Evolutionary conservation across 1,140 invertebrate genomes (phyloP), one percentile per base, ranked within the genome.

Genomic region (Orchestia grillus): DNA sequence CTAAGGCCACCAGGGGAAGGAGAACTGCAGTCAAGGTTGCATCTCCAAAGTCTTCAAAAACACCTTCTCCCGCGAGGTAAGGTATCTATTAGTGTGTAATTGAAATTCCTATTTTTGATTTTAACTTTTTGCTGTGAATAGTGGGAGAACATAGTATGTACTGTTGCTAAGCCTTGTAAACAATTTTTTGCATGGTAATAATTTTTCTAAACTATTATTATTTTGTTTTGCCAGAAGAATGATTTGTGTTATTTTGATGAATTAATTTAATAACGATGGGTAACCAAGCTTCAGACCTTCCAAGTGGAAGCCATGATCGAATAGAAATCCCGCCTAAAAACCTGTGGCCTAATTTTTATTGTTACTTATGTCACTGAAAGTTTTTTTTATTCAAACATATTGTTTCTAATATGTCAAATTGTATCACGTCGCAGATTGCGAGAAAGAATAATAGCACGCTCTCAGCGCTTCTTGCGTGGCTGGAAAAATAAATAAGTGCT

Each of bases 21-120:
- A 90, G 43, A 90, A 41, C 88, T 90, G 28, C 41, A 15, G 43
- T 16, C 4, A 90, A 90, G 41, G 42, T 6, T 8, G 87, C 87
- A 19, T 42, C 88, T 90, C 41, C 88, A 1, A 90, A 43, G 15
- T 90, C 88, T 3, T 42, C 88, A 43, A 90, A 90, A 28, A 90
- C 88, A 4, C 88, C 88, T 90, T 90, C 88, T 90, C 88, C 88
- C 43, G 23, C 41, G 28, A 90, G 88, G 88, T 90, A 77, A 77
- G 62, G 28, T 3, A 19, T 77, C 1, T 19, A 77, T 19, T 77
- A 36, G 47, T 23, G 62, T 36, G 62, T 77, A 36, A 36, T 77
- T 77, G 47, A 8, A 53, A 53, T 53, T 53, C 62, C 3, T 77
- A 77, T 77, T 77, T 15, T 28, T 36, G 11, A 36, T 15, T 28